phyloP scores from a whole-genome alignment of 2,888 invertebrate species.

The Arrhopalites spinosus region DNA sequence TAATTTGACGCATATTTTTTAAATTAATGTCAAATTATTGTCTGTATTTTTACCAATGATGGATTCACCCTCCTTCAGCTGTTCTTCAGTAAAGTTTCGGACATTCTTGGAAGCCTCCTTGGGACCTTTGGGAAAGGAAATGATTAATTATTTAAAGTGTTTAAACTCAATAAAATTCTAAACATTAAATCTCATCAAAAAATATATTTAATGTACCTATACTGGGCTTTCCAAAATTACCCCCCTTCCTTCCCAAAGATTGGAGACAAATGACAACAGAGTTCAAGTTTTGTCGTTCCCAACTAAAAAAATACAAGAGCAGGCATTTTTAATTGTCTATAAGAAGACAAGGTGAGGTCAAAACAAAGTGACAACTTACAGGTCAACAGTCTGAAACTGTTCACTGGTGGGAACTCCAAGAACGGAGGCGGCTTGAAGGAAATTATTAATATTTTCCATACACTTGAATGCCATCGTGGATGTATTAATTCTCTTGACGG shows the following conservation, averaged over 20 bases:
- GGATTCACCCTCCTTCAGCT: constrained; percentile 87
- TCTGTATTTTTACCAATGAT: no score
- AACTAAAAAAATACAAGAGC: constrained; percentile 82
- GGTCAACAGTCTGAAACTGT: constrained; percentile 87
- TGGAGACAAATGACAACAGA: constrained; percentile 94
- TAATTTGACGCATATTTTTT: no score
- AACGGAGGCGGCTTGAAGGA: constrained; percentile 72
- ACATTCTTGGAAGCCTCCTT: constrained; percentile 96
- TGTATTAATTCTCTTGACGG: constrained; percentile 89
- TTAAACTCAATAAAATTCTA: no score
- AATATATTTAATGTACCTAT: constrained; percentile 62
- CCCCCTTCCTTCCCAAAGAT: constrained; percentile 85
- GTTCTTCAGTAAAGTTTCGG: constrained; percentile 91
- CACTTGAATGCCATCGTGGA: constrained; percentile 94
- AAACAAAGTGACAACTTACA: neutral
- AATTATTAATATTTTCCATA: constrained; percentile 98
- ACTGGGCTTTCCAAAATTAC: constrained; percentile 78
- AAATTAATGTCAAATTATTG: no score
- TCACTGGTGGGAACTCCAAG: constrained; percentile 93
- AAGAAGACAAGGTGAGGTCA: neutral
- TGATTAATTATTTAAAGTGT: no score
- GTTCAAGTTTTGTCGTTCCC: constrained; percentile 94
- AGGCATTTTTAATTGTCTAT: constrained; percentile 82
- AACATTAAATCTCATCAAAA: no score
- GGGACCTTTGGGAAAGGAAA: no score